These are phyloP conservation scores for Alligator mississippiensis DNA, from an alignment of 2,113 vertebrate genomes.

Conservation along the genomic window DNA sequence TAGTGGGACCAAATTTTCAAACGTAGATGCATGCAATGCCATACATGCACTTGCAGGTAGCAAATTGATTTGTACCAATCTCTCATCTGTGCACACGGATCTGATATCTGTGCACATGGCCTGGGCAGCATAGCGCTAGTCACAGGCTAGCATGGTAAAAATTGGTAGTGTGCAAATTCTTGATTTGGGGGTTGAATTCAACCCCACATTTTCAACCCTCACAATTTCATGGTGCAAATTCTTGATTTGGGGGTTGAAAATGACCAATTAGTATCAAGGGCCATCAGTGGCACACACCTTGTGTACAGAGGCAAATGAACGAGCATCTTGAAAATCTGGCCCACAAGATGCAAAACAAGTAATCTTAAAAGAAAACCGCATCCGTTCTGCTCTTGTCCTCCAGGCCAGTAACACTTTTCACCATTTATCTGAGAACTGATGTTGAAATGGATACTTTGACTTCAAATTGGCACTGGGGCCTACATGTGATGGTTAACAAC, in stretches of 20 bases:
- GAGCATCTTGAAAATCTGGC: neutral
- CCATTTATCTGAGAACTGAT: neutral
- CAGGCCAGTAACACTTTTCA: neutral
- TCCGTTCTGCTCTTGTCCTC: neutral
- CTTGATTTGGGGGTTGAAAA: neutral
- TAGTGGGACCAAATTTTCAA: neutral
- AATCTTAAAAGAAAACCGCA: constrained; percentile 23
- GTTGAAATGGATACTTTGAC: neutral
- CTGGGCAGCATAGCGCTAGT: neutral
- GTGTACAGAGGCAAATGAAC: neutral
- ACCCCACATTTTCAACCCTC: too few relatives aligned
- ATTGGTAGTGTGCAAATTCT: neutral
- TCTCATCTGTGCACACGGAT: neutral
- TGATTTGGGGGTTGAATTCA: neutral
- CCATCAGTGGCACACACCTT: neutral
- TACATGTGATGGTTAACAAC: neutral
- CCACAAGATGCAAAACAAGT: neutral
- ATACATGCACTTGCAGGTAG: neutral
- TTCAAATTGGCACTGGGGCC: neutral
- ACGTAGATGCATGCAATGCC: neutral
- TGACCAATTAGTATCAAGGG: neutral
- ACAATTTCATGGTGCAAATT: too few relatives aligned
- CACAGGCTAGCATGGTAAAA: neutral
- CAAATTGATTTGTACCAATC: neutral
- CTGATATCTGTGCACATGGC: neutral